Percentiles rank a stretch among this genome's conserved stretches.
Conservation (phyloP, 2,888 invertebrate genomes). For the Megamerina dolium region DNA sequence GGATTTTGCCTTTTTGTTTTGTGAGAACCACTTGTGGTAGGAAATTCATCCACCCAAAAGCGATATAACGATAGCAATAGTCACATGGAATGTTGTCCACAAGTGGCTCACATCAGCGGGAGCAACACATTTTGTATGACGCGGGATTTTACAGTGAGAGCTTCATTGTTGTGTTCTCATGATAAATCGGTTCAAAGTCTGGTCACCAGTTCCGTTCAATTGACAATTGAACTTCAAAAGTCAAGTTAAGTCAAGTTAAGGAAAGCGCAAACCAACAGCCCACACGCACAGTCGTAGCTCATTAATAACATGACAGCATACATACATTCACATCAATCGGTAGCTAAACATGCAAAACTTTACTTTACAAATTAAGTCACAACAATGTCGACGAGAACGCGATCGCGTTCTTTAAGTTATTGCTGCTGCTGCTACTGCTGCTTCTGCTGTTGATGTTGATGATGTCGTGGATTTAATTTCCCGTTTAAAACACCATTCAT, state of each 20-base stretch:
- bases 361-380: slow-evolving; percentile 4
- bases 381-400: neutral
- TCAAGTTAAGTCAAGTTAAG: no score
- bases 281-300: no score
- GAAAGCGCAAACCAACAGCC: neutral
- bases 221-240: slow-evolving; percentile 32
- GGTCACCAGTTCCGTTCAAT: slow-evolving; percentile 34
- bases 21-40: neutral
- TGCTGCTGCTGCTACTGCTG: slow-evolving; percentile 1
- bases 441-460: no score
- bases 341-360: slow-evolving; percentile 7
- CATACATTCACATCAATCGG: slow-evolving; percentile 11
- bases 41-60: neutral
- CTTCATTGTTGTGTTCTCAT: no score
- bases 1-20: neutral
- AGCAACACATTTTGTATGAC: no score
- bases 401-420: no score
- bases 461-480: slow-evolving; percentile 44
- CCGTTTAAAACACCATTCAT: slow-evolving; percentile 44
- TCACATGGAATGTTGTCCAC: no score
- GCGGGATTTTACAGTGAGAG: no score
- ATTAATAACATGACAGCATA: no score
- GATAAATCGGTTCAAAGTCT: slow-evolving; percentile 41
- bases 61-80: neutral
- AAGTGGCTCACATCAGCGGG: slow-evolving; percentile 48